Evolutionary conservation across 2,888 invertebrate species (phyloP).

Genomic region (Tortricodes alternella): DNA sequence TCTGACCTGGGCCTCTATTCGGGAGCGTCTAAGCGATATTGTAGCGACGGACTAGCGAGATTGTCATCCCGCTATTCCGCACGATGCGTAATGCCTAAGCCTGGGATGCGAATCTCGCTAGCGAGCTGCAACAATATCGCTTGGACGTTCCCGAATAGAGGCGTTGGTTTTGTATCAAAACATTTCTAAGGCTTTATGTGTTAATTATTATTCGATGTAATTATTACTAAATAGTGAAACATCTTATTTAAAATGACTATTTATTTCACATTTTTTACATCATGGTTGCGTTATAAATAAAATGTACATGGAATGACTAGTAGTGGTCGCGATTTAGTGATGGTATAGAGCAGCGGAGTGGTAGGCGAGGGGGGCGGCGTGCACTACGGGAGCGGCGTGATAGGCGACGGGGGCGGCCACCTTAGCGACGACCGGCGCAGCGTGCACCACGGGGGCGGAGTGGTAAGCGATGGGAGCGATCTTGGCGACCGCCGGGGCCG

Average conservation of each 20-base stretch:
- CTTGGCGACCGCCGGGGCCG: conserved; percentile 44
- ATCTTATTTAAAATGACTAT: neutral
- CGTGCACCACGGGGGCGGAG: conserved; percentile 43
- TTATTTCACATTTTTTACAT: conserved; percentile 15
- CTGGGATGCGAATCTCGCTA: too few species aligned
- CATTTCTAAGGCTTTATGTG: too few species aligned
- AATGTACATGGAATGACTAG: conserved; percentile 24
- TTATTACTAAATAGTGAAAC: too few species aligned
- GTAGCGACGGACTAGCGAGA: too few species aligned
- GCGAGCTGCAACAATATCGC: too few species aligned
- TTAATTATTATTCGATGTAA: too few species aligned
- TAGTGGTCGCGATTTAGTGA: conserved; percentile 59
- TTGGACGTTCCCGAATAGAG: too few species aligned
- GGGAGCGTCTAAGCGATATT: too few species aligned
- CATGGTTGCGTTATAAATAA: conserved; percentile 24
- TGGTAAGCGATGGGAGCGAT: conserved; percentile 48
- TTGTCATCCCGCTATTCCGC: too few species aligned
- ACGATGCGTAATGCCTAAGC: too few species aligned
- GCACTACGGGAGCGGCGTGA: conserved; percentile 31
- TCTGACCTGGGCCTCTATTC: too few species aligned
- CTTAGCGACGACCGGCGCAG: conserved; percentile 38
- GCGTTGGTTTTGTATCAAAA: too few species aligned
- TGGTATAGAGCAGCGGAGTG: conserved; percentile 33
- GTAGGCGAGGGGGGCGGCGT: conserved; percentile 39
- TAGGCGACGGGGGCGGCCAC: conserved; percentile 40